Evolutionary conservation across 2,797 vertebrate species (phyloP).

Genomic region (Tadarida brasiliensis): DNA sequence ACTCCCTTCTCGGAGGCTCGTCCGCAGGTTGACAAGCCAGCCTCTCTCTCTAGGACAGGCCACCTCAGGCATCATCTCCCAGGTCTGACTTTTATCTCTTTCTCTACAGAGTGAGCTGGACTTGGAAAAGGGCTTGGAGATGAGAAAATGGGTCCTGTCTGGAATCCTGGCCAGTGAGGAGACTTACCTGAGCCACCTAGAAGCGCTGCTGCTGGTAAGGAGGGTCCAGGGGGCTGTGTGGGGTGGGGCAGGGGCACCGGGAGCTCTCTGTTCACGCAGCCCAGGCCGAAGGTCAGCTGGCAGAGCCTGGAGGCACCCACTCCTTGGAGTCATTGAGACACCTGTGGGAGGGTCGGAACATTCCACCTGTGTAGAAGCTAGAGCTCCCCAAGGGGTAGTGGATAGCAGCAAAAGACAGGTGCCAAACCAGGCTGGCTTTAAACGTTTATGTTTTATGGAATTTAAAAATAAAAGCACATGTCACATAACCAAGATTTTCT

Average conservation of each 20-base stretch:
- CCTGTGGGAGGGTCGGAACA: neutral
- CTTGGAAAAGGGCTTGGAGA: slow-evolving; percentile 95
- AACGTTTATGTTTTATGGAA: neutral
- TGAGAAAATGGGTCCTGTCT: slow-evolving; percentile 98
- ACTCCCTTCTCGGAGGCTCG: neutral
- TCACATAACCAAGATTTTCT: neutral
- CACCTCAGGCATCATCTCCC: rapidly evolving
- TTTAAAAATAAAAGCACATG: neutral
- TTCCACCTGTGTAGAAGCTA: neutral
- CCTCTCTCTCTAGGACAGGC: neutral
- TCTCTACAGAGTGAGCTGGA: slow-evolving; percentile 92
- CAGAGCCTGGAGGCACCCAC: neutral
- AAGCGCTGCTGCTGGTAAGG: slow-evolving; percentile 95
- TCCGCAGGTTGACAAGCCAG: neutral
- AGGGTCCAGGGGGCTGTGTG: rapidly evolving
- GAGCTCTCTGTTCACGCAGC: neutral
- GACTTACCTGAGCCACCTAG: slow-evolving; percentile 95
- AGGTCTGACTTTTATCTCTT: neutral
- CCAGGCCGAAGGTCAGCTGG: neutral
- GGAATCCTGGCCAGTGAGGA: slow-evolving; percentile 97
- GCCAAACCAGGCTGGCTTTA: neutral
- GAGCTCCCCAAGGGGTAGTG: neutral
- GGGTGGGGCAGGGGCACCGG: neutral
- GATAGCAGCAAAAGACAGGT: neutral
- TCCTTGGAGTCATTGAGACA: neutral